Conservation (phyloP, 2,113 vertebrate genomes). For the Procavia capensis region DNA sequence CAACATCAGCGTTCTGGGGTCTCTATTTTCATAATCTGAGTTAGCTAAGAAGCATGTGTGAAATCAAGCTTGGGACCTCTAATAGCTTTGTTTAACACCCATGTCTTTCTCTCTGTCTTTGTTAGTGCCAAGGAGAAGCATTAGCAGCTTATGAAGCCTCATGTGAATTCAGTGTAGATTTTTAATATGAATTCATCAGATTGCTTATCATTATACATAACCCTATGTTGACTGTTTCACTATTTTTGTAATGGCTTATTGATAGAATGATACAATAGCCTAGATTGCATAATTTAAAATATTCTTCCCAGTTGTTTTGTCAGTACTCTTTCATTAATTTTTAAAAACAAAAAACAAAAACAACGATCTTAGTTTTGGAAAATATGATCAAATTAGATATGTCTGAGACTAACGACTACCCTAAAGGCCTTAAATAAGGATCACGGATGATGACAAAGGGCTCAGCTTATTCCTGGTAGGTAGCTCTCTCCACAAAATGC, state of each 20-base stretch:
- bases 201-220: not conserved
- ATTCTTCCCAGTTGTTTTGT: constrained; percentile 4
- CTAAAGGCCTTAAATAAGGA: not conserved
- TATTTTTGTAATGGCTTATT: not conserved
- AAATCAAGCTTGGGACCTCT: not conserved
- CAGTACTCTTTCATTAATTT: not conserved
- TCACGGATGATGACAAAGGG: not conserved
- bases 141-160: not conserved
- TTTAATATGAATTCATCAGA: constrained; percentile 6
- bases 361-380: not conserved
- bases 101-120: not conserved
- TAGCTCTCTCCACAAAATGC: constrained; percentile 10
- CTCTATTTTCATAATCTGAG: not conserved
- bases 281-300: not conserved
- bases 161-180: not conserved
- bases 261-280: not conserved
- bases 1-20: no score
- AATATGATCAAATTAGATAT: not conserved
- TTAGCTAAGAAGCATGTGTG: not conserved
- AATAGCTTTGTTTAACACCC: constrained; percentile 38
- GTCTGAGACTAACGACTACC: not conserved
- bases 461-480: not conserved
- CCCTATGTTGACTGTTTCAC: not conserved
- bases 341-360: not conserved
- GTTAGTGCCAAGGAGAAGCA: not conserved